These are phyloP conservation scores for Illadopsis cleaveri DNA, from an alignment of 2,113 vertebrate species.

Conservation along the genomic window DNA sequence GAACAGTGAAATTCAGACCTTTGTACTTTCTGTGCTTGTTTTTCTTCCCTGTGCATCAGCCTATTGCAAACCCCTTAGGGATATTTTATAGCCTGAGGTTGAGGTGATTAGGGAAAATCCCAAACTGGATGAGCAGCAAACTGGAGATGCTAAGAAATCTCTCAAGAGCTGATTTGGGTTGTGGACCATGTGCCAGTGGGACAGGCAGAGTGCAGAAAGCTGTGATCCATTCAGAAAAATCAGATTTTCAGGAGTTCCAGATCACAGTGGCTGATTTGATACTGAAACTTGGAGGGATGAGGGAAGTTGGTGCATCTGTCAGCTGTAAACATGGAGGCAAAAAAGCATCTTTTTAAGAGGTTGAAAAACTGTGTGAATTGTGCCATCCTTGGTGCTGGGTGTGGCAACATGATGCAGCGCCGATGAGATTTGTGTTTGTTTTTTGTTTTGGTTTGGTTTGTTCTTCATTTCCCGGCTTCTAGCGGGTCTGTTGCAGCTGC, in stretches of 20 bases:
- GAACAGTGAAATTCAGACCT: not conserved
- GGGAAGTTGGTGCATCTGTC: not conserved
- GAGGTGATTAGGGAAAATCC: not conserved
- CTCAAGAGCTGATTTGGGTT: not conserved
- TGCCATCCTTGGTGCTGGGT: not conserved
- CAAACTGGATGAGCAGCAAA: not conserved
- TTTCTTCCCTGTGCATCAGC: not conserved
- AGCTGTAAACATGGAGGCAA: not conserved
- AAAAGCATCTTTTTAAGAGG: not conserved
- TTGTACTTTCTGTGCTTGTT: not conserved
- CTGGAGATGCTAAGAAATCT: not conserved
- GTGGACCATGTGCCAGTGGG: not conserved
- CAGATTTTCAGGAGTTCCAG: not conserved
- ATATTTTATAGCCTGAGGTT: not conserved
- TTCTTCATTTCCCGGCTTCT: not conserved
- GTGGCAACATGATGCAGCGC: not conserved
- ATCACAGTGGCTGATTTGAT: not conserved
- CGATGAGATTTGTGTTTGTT: fast-evolving
- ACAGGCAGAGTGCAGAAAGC: not conserved
- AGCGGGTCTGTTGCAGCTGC: not conserved
- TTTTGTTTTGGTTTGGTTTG: fast-evolving
- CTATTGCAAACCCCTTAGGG: not conserved
- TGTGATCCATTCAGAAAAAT: not conserved
- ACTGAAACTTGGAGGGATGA: not conserved
- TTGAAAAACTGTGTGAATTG: not conserved